Percentiles rank a stretch among this genome's conserved stretches.
Evolutionary conservation across 2,888 invertebrate genomes (phyloP).

Genomic region (Phalangium opilio): DNA sequence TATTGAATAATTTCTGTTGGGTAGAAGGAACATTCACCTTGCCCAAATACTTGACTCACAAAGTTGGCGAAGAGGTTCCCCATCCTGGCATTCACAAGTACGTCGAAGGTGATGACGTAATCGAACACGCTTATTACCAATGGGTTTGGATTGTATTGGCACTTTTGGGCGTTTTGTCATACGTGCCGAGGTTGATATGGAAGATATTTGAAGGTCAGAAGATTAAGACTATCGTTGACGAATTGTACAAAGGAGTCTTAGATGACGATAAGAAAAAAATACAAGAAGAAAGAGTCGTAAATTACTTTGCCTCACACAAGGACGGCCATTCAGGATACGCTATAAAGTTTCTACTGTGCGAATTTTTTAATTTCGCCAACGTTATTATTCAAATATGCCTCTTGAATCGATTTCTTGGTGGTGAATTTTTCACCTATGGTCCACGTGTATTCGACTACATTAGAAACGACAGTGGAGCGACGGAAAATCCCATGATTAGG

Average conservation of each 20-base stretch:
- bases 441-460: conserved; percentile 56
- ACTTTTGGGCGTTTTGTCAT: conserved; percentile 21
- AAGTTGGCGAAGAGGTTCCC: conserved; percentile 28
- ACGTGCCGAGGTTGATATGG: conserved; percentile 22
- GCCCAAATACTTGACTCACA: conserved; percentile 24
- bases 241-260: conserved; percentile 16
- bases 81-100: conserved; percentile 39
- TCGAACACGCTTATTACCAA: conserved; percentile 23
- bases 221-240: conserved; percentile 13
- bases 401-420: conserved; percentile 40
- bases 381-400: conserved; percentile 59
- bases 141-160: conserved; percentile 23
- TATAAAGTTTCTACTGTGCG: conserved; percentile 41
- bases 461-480: conserved; percentile 62
- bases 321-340: conserved; percentile 43
- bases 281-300: conserved; percentile 15
- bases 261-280: conserved; percentile 12
- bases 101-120: conserved; percentile 23
- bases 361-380: conserved; percentile 59
- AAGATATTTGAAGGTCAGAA: conserved; percentile 17
- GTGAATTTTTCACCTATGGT: conserved; percentile 46
- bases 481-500: conserved; percentile 77
- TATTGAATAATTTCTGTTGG: conserved; percentile 56
- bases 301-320: conserved; percentile 18
- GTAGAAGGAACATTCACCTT: conserved; percentile 17